Evolutionary conservation across 1,140 invertebrate genomes (phyloP).

Genomic region (Heliconius melpomene): DNA sequence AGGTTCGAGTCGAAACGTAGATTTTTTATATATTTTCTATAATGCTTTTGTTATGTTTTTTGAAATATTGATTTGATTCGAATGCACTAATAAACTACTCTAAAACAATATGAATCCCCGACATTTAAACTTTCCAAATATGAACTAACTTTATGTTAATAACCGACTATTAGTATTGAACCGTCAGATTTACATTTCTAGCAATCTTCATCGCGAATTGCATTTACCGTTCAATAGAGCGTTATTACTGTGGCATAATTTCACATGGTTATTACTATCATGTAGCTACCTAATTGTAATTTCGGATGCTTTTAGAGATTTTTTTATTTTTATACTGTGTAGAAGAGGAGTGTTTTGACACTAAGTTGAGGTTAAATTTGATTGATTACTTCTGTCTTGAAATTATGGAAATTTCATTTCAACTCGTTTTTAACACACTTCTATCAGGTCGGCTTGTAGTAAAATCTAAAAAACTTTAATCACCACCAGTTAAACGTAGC

Average conservation of each 20-base stretch:
- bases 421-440: background rate
- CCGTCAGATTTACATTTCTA: slow-evolving; percentile 18
- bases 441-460: background rate
- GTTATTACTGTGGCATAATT: slow-evolving; percentile 21
- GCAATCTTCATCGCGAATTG: slow-evolving; percentile 19
- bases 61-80: too few species aligned
- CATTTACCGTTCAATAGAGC: slow-evolving; percentile 15
- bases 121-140: slow-evolving; percentile 15
- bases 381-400: background rate
- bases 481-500: too few species aligned
- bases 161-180: slow-evolving; percentile 16
- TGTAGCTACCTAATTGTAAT: background rate
- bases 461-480: background rate
- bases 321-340: background rate
- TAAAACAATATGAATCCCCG: background rate
- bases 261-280: background rate
- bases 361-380: background rate
- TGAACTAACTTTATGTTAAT: slow-evolving; percentile 19
- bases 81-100: background rate
- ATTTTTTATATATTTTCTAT: background rate
- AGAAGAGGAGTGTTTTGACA: background rate
- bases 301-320: background rate
- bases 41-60: background rate
- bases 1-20: too few species aligned
- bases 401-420: background rate